Percentiles rank a stretch among this genome's conserved stretches.
Evolutionary conservation across 92 coral and sea anemone genomes (phyloP).

Genomic region (Actinernus sp.): DNA sequence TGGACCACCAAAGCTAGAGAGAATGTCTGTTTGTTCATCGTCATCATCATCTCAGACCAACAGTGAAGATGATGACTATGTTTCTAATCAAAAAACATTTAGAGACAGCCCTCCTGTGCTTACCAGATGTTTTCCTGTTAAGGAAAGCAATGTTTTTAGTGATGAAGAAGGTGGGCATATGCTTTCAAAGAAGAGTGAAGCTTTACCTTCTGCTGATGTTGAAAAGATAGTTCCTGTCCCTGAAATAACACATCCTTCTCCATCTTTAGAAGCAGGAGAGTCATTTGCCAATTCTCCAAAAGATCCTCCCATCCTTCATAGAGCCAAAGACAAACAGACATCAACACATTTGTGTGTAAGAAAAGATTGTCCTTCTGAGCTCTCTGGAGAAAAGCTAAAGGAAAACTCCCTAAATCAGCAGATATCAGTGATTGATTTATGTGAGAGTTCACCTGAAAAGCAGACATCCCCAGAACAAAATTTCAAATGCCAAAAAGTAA

Average conservation of each 20-base stretch:
- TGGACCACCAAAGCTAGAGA: conserved; percentile 84
- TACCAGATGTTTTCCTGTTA: not conserved
- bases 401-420: not conserved
- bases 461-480: not conserved
- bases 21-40: conserved; percentile 23
- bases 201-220: no score
- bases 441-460: no score
- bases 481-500: no score
- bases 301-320: no score
- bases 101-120: conserved; percentile 20
- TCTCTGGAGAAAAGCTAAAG: not conserved
- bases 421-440: no score
- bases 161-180: no score
- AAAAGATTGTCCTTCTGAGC: not conserved
- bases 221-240: no score
- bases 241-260: no score
- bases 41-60: not conserved
- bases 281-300: no score
- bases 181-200: no score
- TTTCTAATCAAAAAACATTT: not conserved
- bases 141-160: not conserved
- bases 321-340: no score
- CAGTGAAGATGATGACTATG: not conserved
- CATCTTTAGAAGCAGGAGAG: no score
- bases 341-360: not conserved